These are phyloP conservation scores for Tinamus major DNA, from an alignment of 2,797 vertebrate genomes.

Conservation along the genomic window DNA sequence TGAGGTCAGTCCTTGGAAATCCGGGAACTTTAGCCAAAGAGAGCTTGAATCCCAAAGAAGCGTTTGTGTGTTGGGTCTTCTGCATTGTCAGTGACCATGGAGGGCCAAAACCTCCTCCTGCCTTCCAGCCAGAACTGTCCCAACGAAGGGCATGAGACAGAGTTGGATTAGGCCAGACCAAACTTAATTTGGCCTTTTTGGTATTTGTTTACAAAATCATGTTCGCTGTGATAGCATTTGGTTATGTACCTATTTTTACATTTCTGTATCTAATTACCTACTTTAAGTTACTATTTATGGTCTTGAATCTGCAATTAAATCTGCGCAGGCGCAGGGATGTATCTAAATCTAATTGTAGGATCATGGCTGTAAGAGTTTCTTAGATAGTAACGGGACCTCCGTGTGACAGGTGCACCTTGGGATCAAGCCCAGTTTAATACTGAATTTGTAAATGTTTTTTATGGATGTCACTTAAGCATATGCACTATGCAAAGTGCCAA, in stretches of 20 bases:
- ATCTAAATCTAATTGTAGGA: conserved; percentile 15
- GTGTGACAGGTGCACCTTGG: conserved; percentile 46
- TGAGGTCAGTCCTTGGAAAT: conserved; percentile 19
- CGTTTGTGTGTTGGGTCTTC: not conserved
- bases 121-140: not conserved
- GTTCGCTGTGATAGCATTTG: conserved; percentile 54
- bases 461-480: conserved; percentile 44
- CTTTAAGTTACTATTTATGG: conserved; percentile 44
- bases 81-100: not conserved
- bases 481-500: conserved; percentile 56
- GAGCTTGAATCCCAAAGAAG: not conserved
- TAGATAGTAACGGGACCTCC: conserved; percentile 29
- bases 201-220: conserved; percentile 76
- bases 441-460: conserved; percentile 54
- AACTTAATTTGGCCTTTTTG: conserved; percentile 63
- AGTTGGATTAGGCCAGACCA: not conserved
- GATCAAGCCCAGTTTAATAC: conserved; percentile 12
- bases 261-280: conserved; percentile 31
- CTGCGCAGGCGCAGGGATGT: conserved; percentile 49
- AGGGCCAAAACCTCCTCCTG: not conserved
- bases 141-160: not conserved
- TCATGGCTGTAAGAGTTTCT: conserved; percentile 47
- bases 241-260: conserved; percentile 20
- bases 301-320: conserved; percentile 34
- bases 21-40: not conserved